Evolutionary conservation across 2,888 invertebrate genomes (phyloP).

Genomic region (Tenthredo distinguenda): DNA sequence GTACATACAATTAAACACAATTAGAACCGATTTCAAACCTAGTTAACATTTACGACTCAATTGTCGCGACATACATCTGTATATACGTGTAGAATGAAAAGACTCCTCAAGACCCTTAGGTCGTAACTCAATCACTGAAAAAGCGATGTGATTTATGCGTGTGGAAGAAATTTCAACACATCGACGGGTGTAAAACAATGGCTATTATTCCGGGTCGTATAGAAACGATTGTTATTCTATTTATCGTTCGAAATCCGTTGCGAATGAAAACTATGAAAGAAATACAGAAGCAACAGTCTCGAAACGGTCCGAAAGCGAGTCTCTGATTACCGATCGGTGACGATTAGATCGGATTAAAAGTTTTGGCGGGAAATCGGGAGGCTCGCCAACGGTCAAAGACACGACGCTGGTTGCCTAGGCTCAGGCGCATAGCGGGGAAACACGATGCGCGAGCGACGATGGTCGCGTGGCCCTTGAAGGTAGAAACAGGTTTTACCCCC

Average conservation of each 20-base stretch:
- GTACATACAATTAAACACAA: not conserved
- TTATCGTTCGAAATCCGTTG: no score
- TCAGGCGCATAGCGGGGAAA: not conserved
- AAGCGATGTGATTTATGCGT: not conserved
- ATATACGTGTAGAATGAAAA: not conserved
- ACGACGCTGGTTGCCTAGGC: not conserved
- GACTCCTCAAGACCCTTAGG: not conserved
- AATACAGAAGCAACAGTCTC: not conserved
- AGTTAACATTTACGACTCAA: constrained; percentile 15
- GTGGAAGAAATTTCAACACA: no score
- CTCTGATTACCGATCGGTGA: not conserved
- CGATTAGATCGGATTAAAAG: not conserved
- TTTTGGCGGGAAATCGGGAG: constrained; percentile 29
- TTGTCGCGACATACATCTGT: not conserved
- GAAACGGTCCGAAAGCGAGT: not conserved
- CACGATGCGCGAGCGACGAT: not conserved
- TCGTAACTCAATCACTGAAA: not conserved
- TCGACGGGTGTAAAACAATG: no score
- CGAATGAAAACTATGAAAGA: no score
- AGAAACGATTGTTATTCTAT: no score
- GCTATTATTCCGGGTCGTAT: no score
- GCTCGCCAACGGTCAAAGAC: constrained; percentile 26
- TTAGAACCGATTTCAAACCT: constrained; percentile 8
- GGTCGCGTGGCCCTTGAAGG: constrained; percentile 49
- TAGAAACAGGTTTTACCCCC: constrained; percentile 49